Percentiles rank a stretch among this genome's conserved stretches.
phyloP scores from a whole-genome alignment of 2,888 invertebrate genomes.

The Acanthopleura granulata region DNA sequence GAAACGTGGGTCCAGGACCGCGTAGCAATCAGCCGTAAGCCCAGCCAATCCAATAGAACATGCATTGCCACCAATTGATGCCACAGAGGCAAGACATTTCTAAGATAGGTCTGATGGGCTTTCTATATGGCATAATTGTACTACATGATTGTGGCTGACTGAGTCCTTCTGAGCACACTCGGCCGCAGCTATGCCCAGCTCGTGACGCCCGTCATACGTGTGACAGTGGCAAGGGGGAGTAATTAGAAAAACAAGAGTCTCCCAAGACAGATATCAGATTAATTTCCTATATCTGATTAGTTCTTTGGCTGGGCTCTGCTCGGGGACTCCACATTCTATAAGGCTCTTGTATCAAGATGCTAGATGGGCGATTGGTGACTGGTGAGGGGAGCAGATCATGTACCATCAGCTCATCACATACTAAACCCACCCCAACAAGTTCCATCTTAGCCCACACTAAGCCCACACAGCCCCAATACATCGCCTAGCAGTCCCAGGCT shows the following conservation, averaged over 20 bases:
- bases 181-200: neutral
- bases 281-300: slow-evolving; percentile 19
- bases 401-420: too few species aligned
- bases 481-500: too few species aligned
- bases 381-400: too few species aligned
- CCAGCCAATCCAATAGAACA: slow-evolving; percentile 8
- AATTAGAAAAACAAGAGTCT: slow-evolving; percentile 15
- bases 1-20: slow-evolving; percentile 7
- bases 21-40: neutral
- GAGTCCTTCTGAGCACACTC: neutral
- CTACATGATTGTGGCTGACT: slow-evolving; percentile 14
- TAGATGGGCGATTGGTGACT: too few species aligned
- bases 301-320: neutral
- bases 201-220: neutral
- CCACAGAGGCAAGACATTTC: slow-evolving; percentile 9
- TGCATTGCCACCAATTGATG: slow-evolving; percentile 18
- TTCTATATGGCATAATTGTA: slow-evolving; percentile 15
- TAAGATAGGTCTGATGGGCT: neutral
- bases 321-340: neutral
- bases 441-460: too few species aligned
- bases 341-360: too few species aligned
- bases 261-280: slow-evolving; percentile 18
- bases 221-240: neutral
- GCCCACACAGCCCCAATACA: too few species aligned
- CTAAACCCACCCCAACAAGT: too few species aligned